Conservation (phyloP, 2,888 invertebrate species). For the Sarcophaga variegata region DNA sequence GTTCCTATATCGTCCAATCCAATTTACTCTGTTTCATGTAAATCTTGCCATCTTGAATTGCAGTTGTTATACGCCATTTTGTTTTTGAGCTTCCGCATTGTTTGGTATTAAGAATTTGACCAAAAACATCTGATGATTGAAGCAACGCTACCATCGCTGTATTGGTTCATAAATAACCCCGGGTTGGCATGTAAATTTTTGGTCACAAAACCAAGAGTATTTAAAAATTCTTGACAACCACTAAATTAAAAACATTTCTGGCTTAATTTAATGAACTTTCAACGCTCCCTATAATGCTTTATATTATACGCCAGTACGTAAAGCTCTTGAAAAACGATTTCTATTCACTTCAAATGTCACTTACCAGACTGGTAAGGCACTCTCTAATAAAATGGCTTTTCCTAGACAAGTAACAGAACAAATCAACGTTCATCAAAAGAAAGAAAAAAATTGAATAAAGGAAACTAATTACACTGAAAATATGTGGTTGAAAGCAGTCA, state of each 20-base stretch:
- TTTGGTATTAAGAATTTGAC: too few species aligned
- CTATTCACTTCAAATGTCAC: not conserved
- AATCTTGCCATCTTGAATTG: too few species aligned
- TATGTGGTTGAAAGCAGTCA: conserved; percentile 11
- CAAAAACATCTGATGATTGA: too few species aligned
- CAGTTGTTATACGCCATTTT: too few species aligned
- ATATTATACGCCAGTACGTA: not conserved
- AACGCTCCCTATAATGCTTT: not conserved
- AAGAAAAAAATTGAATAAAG: conserved; percentile 17
- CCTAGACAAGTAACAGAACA: conserved; percentile 7
- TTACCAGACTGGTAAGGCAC: not conserved
- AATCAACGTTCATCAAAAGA: not conserved
- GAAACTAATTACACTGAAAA: conserved; percentile 58
- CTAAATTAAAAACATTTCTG: not conserved
- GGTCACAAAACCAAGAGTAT: too few species aligned
- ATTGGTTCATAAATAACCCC: too few species aligned
- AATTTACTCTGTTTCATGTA: too few species aligned
- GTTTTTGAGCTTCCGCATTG: too few species aligned
- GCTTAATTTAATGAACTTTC: not conserved
- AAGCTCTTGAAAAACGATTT: not conserved
- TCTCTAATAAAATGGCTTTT: not conserved
- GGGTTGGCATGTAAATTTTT: too few species aligned
- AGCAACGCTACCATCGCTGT: too few species aligned
- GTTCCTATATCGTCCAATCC: too few species aligned
- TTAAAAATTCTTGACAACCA: not conserved